Base-by-base conservation (phyloP, 2,888 invertebrate genomes). In the Dexiosoma caninum region DNA sequence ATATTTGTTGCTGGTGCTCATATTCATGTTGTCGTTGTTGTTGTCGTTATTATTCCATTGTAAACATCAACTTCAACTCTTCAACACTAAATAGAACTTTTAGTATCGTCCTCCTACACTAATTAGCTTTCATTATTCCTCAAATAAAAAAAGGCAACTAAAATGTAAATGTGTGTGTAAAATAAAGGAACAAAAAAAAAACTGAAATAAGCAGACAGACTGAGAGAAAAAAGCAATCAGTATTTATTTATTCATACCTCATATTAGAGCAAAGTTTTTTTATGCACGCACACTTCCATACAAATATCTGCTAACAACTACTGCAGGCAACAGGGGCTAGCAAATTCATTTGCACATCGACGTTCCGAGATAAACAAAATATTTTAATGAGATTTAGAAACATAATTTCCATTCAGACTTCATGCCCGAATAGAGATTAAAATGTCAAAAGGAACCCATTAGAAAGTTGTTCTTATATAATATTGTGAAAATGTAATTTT, bases 121-220 rank as follows among this genome's bases (percentile, higher is more conserved):
- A 75, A 75, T 75, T 75, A 67, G 75, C 66, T 67, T 75, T 59
- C 44, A 75, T 75, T 75, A 49, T 66, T 57, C 46, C 16, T 9
- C 16, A 57, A 21, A 21, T 2, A 46, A 19, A 21, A 8, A 14
- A 40, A 21, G 8, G 40, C 12, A 51, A 66, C 23, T 37, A 35
- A 23, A 51, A 23, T 40, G 14, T 21, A 10, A 49, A 49, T 32
- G 8, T 19, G 8, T 27, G n/a, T 27, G 21, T n/a, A 32, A 19
- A 37, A 59, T 19, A 12, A 27, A 7, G 4, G 21, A 46, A 46
- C 16, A 30, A 60, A 40, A 51, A 16, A 51, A 27, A 23, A n/a
- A 60, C 51, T n/a, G 4, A 27, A 27, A 27, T 27, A 5, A 27
- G 3, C 6, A 35, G 44, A 23, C 32, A 21, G 53, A 42, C 21